Conservation (phyloP, 2,797 vertebrate genomes). For the Oryzias sinensis region DNA sequence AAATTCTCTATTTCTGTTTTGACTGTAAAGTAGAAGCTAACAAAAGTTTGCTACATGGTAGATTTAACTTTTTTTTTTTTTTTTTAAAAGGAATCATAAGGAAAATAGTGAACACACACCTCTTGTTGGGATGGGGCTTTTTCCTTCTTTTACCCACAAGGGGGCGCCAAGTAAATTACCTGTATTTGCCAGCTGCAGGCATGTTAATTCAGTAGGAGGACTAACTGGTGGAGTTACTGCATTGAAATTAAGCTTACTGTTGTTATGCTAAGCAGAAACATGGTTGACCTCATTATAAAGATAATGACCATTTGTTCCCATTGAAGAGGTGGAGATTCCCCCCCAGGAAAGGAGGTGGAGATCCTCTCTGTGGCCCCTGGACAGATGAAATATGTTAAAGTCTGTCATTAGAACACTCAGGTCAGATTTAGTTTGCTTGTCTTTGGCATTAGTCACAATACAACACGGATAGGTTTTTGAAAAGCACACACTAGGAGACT, state of each 20-base stretch:
- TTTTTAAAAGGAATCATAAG: no score
- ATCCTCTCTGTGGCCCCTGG: constrained; percentile 9
- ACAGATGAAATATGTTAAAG: constrained; percentile 34
- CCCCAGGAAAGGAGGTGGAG: constrained; percentile 15
- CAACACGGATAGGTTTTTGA: constrained; percentile 4
- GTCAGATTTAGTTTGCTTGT: constrained; percentile 48
- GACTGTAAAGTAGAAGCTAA: no score
- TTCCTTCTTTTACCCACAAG: constrained; percentile 61
- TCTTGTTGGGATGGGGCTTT: not conserved
- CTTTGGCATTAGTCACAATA: constrained; percentile 28
- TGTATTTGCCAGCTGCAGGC: constrained; percentile 35
- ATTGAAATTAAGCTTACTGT: constrained; percentile 64
- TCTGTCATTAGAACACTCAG: constrained; percentile 28
- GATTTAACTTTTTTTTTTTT: no score
- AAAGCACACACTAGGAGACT: not conserved
- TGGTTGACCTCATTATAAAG: constrained; percentile 71
- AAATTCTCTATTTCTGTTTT: no score
- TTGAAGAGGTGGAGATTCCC: constrained; percentile 51
- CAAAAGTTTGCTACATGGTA: no score
- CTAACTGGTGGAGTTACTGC: constrained; percentile 40
- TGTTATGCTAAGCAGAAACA: constrained; percentile 73
- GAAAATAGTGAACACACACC: no score
- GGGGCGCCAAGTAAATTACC: constrained; percentile 65
- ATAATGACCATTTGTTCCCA: constrained; percentile 69
- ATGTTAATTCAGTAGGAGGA: constrained; percentile 17